phyloP scores from a whole-genome alignment of 2,797 vertebrate genomes.

The Chelonia mydas region DNA sequence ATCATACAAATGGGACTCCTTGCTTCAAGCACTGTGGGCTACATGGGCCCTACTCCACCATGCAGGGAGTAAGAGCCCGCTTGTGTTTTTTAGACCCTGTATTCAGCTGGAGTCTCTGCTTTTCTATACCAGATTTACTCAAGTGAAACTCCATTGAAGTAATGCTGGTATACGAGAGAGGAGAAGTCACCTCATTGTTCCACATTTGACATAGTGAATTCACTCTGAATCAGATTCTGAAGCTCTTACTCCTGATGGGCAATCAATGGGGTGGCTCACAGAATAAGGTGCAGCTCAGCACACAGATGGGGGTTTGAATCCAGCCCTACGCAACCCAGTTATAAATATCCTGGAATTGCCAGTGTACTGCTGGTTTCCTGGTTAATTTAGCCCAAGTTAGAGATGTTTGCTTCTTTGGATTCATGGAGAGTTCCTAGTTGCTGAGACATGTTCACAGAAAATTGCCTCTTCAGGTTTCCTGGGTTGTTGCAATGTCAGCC shows the following conservation, averaged over 20 bases:
- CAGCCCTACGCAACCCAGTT: not conserved
- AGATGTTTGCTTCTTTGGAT: not conserved
- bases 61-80: not conserved
- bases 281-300: not conserved
- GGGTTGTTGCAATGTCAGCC: conserved; percentile 44
- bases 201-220: not conserved
- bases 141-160: conserved; percentile 12
- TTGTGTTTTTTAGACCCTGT: not conserved
- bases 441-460: not conserved
- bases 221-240: fast-evolving
- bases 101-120: not conserved
- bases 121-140: not conserved
- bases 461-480: conserved; percentile 36
- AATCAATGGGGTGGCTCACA: not conserved
- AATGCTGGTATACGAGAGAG: not conserved
- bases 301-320: not conserved
- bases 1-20: not conserved
- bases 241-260: fast-evolving
- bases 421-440: not conserved
- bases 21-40: not conserved
- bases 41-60: not conserved
- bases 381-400: not conserved
- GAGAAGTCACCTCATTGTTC: not conserved
- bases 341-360: not conserved
- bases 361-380: not conserved